phyloP scores from a whole-genome alignment of 2,113 vertebrate species.

The Bettongia penicillata region DNA sequence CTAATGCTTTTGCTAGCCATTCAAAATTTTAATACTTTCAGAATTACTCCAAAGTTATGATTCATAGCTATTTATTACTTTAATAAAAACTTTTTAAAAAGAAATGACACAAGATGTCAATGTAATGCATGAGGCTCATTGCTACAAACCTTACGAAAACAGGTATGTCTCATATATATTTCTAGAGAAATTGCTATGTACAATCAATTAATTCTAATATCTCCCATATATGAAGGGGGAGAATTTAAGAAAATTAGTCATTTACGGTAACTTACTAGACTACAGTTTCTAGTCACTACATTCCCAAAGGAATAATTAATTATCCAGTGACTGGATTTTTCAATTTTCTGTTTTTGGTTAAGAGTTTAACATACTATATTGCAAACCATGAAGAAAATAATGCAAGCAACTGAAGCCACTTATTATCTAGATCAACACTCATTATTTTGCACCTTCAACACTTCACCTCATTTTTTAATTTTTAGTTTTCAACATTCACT shows the following conservation, averaged over 20 bases:
- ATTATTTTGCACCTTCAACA: not conserved
- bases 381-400: not conserved
- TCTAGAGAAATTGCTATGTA: constrained; percentile 34
- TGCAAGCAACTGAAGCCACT: not conserved
- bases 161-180: constrained; percentile 2
- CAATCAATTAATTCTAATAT: constrained; percentile 26
- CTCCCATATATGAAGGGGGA: constrained; percentile 24
- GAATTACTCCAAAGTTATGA: constrained; percentile 16
- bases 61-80: not conserved
- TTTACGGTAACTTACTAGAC: constrained; percentile 7
- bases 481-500: too few relatives aligned
- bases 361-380: not conserved
- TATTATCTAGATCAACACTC: not conserved
- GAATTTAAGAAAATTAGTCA: not conserved
- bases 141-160: constrained; percentile 1
- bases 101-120: not conserved
- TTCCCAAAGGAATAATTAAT: not conserved
- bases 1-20: constrained; percentile 5
- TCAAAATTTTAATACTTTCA: constrained; percentile 14
- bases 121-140: constrained; percentile 14
- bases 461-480: too few relatives aligned
- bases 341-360: not conserved
- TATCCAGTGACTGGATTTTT: not conserved
- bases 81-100: constrained; percentile 36
- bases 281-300: constrained; percentile 7